Evolutionary conservation across 2,888 invertebrate genomes (phyloP).

Genomic region (Nemoura dubitans): DNA sequence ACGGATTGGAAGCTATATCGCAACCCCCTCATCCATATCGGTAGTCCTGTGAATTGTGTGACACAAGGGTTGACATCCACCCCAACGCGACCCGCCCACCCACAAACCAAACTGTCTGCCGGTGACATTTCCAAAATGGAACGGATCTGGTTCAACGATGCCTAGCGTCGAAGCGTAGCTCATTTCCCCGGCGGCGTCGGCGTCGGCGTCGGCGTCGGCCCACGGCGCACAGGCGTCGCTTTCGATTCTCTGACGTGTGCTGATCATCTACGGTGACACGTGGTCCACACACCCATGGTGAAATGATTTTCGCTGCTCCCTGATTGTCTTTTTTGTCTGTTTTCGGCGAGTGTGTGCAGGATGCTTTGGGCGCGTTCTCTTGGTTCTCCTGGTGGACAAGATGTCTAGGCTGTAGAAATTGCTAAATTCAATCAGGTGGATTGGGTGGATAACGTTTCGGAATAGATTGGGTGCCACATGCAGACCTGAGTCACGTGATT

Average conservation of each 20-base stretch:
- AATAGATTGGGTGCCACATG: not conserved
- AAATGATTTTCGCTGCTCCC: not conserved
- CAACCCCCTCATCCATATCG: conserved; percentile 1
- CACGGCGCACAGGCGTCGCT: conserved; percentile 9
- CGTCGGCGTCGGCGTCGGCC: conserved; percentile 17
- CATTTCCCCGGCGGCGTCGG: conserved; percentile 19
- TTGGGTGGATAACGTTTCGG: not conserved
- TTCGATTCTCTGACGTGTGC: conserved; percentile 23
- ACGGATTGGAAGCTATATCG: not conserved
- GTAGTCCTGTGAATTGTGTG: conserved; percentile 24
- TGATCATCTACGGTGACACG: not conserved
- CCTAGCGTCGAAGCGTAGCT: not conserved
- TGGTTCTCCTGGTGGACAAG: not conserved
- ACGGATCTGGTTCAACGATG: conserved; percentile 22
- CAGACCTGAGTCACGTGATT: not conserved
- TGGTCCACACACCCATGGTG: not conserved
- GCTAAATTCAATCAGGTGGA: not conserved
- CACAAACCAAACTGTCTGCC: conserved; percentile 38
- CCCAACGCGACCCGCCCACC: conserved; percentile 18
- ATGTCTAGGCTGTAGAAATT: not conserved
- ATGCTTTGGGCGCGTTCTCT: not conserved
- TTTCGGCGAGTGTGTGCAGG: not conserved
- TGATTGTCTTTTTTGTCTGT: not conserved
- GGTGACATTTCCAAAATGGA: conserved; percentile 48
- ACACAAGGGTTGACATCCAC: conserved; percentile 38